Conservation (phyloP, 1,140 invertebrate genomes). For the Scaptomyza graminum region DNA sequence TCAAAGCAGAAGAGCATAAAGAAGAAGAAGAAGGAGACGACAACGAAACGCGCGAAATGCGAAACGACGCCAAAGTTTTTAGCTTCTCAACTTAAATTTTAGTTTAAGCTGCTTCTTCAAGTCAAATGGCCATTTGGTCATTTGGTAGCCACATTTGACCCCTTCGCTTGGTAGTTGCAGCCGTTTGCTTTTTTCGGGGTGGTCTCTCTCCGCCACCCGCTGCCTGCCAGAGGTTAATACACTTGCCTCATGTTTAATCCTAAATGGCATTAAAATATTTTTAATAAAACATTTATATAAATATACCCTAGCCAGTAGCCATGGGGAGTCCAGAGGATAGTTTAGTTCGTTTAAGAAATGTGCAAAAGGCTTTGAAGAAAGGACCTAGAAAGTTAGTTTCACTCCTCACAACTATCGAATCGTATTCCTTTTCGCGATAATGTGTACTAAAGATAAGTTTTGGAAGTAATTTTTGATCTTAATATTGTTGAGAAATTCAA, state of each 20-base stretch:
- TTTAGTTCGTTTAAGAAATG: neutral
- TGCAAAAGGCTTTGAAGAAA: neutral
- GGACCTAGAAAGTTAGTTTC: no score
- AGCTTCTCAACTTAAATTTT: neutral
- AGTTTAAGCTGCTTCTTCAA: constrained; percentile 15
- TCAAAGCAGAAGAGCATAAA: constrained; percentile 15
- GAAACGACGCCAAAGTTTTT: constrained; percentile 47
- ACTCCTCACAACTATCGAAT: no score
- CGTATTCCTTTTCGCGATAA: no score
- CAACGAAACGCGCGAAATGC: constrained; percentile 61
- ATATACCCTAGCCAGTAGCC: constrained; percentile 11
- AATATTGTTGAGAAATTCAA: no score
- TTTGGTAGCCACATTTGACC: constrained; percentile 54
- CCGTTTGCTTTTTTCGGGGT: constrained; percentile 46
- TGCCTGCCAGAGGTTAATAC: constrained; percentile 63
- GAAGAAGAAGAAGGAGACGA: constrained; percentile 4
- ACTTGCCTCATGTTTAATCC: constrained; percentile 75
- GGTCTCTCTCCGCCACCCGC: constrained; percentile 30
- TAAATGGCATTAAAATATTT: constrained; percentile 81
- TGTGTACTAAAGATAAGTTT: no score
- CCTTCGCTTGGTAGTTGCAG: constrained; percentile 53
- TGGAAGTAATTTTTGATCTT: no score
- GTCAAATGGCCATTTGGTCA: constrained; percentile 41
- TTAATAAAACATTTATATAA: constrained; percentile 66
- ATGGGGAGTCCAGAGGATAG: neutral